Conservation (phyloP, 1,140 invertebrate species). For the Drosophila nigromelanica region DNA sequence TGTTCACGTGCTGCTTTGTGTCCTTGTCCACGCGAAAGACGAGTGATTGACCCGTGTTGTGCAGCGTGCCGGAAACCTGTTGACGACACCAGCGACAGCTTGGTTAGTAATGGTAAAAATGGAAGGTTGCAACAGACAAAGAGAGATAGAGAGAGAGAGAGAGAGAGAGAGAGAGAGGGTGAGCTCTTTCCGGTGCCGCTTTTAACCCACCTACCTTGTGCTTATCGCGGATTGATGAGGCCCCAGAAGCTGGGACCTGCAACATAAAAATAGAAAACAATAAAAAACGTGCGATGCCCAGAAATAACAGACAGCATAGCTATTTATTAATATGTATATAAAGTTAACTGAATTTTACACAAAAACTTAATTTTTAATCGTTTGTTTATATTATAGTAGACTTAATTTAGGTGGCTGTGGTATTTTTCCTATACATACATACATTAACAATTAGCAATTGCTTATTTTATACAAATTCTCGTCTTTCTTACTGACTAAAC, state of each 20-base stretch:
- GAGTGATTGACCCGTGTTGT: constrained; percentile 95
- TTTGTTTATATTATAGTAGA: no score
- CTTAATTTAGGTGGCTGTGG: no score
- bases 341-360: neutral
- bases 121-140: neutral
- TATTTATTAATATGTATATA: constrained; percentile 28
- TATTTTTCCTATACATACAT: no score
- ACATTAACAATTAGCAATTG: no score
- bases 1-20: constrained; percentile 93
- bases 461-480: no score
- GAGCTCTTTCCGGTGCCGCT: neutral
- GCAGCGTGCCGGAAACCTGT: constrained; percentile 93
- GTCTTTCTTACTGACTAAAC: no score
- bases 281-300: constrained; percentile 33
- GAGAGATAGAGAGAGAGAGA: neutral
- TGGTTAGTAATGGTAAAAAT: neutral
- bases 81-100: constrained; percentile 34
- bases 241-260: constrained; percentile 99
- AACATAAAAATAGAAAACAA: constrained; percentile 42
- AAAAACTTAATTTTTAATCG: no score
- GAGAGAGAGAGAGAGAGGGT: no score
- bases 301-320: no score
- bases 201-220: constrained; percentile 88
- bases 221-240: constrained; percentile 97
- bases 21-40: constrained; percentile 95